Evolutionary conservation across 2,113 vertebrate species (phyloP).

Genomic region (Odontophorus gujanensis): DNA sequence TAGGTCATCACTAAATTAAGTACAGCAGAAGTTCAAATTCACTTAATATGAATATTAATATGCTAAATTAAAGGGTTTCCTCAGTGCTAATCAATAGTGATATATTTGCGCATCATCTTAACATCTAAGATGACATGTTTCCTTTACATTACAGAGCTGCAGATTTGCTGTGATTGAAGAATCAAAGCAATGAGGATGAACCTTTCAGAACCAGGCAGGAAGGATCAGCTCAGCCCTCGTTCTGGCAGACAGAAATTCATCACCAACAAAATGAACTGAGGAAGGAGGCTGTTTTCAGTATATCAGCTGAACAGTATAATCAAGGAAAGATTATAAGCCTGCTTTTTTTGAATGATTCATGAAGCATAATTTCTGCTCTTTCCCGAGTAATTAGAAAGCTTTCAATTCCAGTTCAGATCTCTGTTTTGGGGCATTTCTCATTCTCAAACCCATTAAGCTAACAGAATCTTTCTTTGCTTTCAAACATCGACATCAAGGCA

Average conservation of each 20-base stretch:
- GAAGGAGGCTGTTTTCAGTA: slow-evolving; percentile 39
- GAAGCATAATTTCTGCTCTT: slow-evolving; percentile 52
- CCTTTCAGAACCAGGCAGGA: neutral
- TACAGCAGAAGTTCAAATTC: slow-evolving; percentile 12
- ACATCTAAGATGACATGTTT: slow-evolving; percentile 12
- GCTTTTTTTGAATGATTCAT: slow-evolving; percentile 67
- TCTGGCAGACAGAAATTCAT: neutral
- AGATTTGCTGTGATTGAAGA: slow-evolving; percentile 34
- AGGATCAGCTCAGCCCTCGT: neutral
- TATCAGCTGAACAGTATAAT: slow-evolving; percentile 44
- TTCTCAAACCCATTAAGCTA: neutral
- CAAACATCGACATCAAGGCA: neutral
- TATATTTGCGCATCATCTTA: neutral
- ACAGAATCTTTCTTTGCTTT: neutral
- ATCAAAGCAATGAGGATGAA: slow-evolving; percentile 1
- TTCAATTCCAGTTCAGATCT: slow-evolving; percentile 19
- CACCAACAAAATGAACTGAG: slow-evolving; percentile 10
- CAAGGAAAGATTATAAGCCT: slow-evolving; percentile 52
- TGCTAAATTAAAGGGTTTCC: slow-evolving; percentile 30
- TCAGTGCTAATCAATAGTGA: slow-evolving; percentile 45
- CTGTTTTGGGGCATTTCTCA: slow-evolving; percentile 17
- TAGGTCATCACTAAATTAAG: slow-evolving; percentile 46
- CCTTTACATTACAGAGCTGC: slow-evolving; percentile 16
- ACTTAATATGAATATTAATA: slow-evolving; percentile 50
- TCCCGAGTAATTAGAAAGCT: slow-evolving; percentile 18